Evolutionary conservation across 2,797 vertebrate genomes (phyloP), one percentile per base, ranked within the genome.

Genomic region (Gymnodraco acuticeps): DNA sequence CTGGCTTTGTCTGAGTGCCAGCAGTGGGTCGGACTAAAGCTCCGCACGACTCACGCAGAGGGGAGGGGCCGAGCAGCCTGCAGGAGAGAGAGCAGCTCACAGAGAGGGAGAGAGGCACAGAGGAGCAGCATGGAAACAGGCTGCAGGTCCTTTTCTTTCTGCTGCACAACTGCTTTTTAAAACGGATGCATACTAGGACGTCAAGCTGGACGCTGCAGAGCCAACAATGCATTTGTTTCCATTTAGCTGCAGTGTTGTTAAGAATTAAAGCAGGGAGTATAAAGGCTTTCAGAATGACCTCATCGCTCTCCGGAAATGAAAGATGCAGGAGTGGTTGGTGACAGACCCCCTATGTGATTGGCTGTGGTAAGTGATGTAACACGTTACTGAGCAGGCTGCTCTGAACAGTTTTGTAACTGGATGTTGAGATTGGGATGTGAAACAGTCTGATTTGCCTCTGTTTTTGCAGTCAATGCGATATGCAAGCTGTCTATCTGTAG

Each of bases 331-430:
- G 95, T 94, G 95, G 96, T 95, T 94, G 95, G 93, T 96, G 96
- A 96, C 96, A 95, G 95, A 96, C 93, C 95, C 93, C 94, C 94
- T 85, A 75, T 94, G 94, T 95, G 94, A 98, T 99, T 98, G 98
- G 98, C 96, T 96, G 95, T 93, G 95, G 94, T 95, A 92, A 97
- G 97, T 99, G 98, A 99, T 98, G 98, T 97, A 96, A 98, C 95
- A 95, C 94, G 95, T 97, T 98, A 96, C 92, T 42, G 90, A 90
- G 93, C 96, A 97, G 95, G 96, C 93, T 95, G 93, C 94, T 88
- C 90, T 95, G 95, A 95, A 92, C 94, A 96, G 95, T 87, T 95
- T 95, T 96, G 95, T 87, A 95, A 95, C 95, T 67, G 47, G 94
- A 82, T 91, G 94, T 95, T 93, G 93, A 93, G 93, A 90, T 94